Base-by-base conservation (phyloP, 2,797 vertebrate species). In the Eutrigla gurnardus region DNA sequence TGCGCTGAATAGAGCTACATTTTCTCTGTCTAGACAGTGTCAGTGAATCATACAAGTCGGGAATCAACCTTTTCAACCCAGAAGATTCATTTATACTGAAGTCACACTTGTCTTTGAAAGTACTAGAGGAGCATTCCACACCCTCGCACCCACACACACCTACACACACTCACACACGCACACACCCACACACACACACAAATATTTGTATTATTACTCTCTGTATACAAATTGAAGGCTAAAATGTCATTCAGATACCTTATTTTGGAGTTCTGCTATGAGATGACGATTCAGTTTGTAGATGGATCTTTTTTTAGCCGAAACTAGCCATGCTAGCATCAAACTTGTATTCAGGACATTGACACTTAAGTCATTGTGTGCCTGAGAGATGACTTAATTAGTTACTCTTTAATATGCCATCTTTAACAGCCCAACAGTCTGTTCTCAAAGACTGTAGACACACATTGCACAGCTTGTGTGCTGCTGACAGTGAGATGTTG, bases 11-110 rank as follows among this genome's bases (percentile, higher is more conserved):
- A 79, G 70, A 77, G 64, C 81, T 17, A 84, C 39, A 59, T 52
- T 78, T 86, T 64, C 73, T 68, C 13, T 42, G 78, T 91, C 84
- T 85, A 90, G 88, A 91, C 83, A 33, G 59, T 70, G 70, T 82
- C 77, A 73, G 80, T 86, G 73, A 87, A 75, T 83, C 77, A 77
- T 64, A 33, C 55, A 75, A 78, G 79, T 68, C 32, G 2, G 62
- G 25, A 89, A 57, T 70, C 73, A 82, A 73, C 59, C 75, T 83
- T 87, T 87, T 88, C 66, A 85, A 72, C 57, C n/a, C 42, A 55
- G 65, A 53, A 65, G 74, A 83, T 82, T 81, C 36, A 74, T 82
- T 79, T 79, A 43, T 73, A 50, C 50, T 75, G 40, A 80, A 78
- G 79, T 68, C 52, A 39, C 63, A 49, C 65, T 82, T 65, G 60